Evolutionary conservation across 2,797 vertebrate species (phyloP).

Genomic region (Sphenopsis melanotis): DNA sequence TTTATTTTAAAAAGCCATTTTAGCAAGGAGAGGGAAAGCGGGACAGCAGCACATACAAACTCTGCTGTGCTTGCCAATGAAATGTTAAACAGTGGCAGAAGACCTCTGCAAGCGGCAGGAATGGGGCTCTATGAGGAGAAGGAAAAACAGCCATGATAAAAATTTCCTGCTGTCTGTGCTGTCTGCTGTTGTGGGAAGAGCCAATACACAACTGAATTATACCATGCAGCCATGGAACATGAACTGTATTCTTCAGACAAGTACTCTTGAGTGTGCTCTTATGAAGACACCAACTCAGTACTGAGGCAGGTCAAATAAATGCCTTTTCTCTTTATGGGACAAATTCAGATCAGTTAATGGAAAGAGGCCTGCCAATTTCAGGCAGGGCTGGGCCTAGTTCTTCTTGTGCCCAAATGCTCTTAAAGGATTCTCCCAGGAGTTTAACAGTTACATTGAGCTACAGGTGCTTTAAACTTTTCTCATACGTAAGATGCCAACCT

Average conservation of each 20-base stretch:
- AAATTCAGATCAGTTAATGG: not conserved
- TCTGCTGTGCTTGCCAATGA: constrained; percentile 15
- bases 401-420: not conserved
- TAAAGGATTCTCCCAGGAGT: not conserved
- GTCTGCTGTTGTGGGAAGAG: not conserved
- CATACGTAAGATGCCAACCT: not conserved
- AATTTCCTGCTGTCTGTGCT: not conserved
- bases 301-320: not conserved
- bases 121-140: not conserved
- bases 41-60: constrained; percentile 33
- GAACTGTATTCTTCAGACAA: not conserved
- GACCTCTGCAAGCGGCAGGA: not conserved
- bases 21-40: constrained; percentile 41
- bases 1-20: constrained; percentile 69
- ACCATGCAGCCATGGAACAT: not conserved
- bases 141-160: constrained; percentile 33
- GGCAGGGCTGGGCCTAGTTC: not conserved
- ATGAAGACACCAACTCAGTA: not conserved
- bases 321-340: not conserved
- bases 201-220: not conserved
- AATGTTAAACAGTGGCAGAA: constrained; percentile 63
- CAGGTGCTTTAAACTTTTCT: not conserved
- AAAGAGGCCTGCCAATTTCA: not conserved
- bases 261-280: not conserved
- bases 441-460: not conserved